Base-by-base conservation (phyloP, 2,888 invertebrate species). In the Drosophila suboccidentalis region DNA sequence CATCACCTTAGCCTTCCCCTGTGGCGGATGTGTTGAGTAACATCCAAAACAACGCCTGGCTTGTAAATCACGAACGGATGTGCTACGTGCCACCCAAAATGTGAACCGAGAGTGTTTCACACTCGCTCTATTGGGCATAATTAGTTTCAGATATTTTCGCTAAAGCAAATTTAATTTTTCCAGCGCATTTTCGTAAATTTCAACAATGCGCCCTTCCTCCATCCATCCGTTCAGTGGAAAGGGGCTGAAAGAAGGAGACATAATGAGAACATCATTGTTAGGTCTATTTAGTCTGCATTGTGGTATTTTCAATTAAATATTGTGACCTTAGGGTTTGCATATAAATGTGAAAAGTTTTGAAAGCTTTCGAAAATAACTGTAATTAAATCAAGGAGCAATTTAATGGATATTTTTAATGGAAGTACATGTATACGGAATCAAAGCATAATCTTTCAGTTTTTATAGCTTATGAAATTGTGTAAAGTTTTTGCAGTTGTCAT, bases 131-230 rank as follows among this genome's bases (percentile, higher is more conserved):
- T 87, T 87, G 89, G 87, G 89, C 80, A 89, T 86, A 86, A 89
- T 86, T 86, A 86, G 86, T 86, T 86, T 87, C 88, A 78, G 88
- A 86, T 86, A 88, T 87, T 86, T 87, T 73, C 78, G 47, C 72
- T 68, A 51, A 74, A 72, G 71, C 39, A 82, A 84, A 85, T 84
- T 87, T 85, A 75, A 87, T 84, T 84, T 76, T 72, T 67, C 64
- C 74, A 22, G 80, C 80, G 78, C 87, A 72, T 66, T 78, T 74
- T 55, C 67, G 54, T 71, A 82, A 83, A 73, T 84, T 79, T 47
- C 79, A 75, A 41, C 34, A 11, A 51, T n/a, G n/a, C 5, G 10
- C 32, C 13, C 8, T 9, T 11, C 15, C 43, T n/a, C 10, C 38
- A 19, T 19, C 19, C 19, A n/a, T 29, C 15, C 6, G 13, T 39